A percentile compares a stretch with the other conserved stretches of the same genome.
phyloP scores from a whole-genome alignment of 2,797 vertebrate species.

The Galago senegalensis region DNA sequence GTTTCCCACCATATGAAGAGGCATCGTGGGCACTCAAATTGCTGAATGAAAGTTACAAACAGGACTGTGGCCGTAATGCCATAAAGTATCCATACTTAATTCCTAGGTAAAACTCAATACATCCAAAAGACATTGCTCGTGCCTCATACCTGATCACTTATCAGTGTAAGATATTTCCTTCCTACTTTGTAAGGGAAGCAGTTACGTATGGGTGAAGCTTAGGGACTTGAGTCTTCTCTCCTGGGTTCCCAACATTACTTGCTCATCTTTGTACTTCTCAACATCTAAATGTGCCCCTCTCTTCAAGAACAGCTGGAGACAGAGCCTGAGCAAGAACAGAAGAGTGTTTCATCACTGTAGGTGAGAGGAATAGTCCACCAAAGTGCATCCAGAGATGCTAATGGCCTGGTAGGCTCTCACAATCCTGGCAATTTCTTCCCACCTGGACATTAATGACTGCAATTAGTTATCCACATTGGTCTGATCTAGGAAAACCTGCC shows the following conservation, averaged over 20 bases:
- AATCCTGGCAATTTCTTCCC: slow-evolving; percentile 67
- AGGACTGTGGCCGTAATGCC: neutral
- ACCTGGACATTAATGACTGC: slow-evolving; percentile 71
- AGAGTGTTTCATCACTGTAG: neutral
- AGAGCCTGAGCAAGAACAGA: slow-evolving; percentile 29
- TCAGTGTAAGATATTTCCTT: neutral
- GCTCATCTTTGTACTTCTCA: neutral
- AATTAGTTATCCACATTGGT: slow-evolving; percentile 68
- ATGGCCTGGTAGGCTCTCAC: slow-evolving; percentile 44
- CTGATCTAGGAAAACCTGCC: slow-evolving; percentile 62
- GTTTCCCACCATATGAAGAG: neutral
- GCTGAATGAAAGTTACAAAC: neutral
- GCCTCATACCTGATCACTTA: neutral
- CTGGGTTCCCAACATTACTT: accelerated
- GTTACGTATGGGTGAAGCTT: neutral
- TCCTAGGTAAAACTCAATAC: neutral
- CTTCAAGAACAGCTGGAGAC: slow-evolving; percentile 33
- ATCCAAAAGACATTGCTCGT: neutral
- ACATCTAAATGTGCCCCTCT: neutral
- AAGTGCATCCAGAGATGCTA: slow-evolving; percentile 42
- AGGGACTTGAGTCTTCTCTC: neutral
- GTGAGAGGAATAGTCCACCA: neutral
- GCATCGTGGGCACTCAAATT: neutral
- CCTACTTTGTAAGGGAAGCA: neutral
- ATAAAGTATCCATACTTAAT: slow-evolving; percentile 16